Conservation (phyloP, 2,797 vertebrate genomes). For the Botia kubotai region DNA sequence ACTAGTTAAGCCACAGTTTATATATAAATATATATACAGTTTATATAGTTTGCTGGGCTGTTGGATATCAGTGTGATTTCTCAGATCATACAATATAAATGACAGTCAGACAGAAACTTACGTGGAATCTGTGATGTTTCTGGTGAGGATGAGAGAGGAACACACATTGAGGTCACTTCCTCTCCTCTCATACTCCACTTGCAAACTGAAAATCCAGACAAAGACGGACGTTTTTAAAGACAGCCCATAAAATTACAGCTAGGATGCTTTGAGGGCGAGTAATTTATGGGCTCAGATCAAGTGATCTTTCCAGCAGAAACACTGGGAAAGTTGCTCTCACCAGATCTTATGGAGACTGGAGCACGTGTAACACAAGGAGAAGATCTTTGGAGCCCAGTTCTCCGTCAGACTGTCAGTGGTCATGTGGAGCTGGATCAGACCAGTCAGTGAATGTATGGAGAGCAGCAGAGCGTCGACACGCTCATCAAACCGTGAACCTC, state of each 20-base stretch:
- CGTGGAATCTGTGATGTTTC: slow-evolving; percentile 5
- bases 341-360: slow-evolving; percentile 12
- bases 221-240: no score
- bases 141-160: not conserved
- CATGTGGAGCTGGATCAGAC: not conserved
- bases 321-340: not conserved
- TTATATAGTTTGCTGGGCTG: not conserved
- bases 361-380: slow-evolving; percentile 6
- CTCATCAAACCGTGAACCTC: not conserved
- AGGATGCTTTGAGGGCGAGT: no score
- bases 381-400: slow-evolving; percentile 21
- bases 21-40: no score
- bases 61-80: not conserved
- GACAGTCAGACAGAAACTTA: not conserved
- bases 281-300: no score
- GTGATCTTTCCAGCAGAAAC: not conserved
- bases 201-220: slow-evolving; percentile 7
- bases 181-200: not conserved
- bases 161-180: slow-evolving; percentile 7
- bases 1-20: no score
- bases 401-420: not conserved
- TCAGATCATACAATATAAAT: not conserved
- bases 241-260: no score
- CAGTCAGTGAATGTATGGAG: not conserved
- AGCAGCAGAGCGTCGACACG: not conserved